A percentile compares a stretch with the other conserved stretches of the same genome.
Evolutionary conservation across 2,113 vertebrate genomes (phyloP).

Genomic region (Lophura nycthemera): DNA sequence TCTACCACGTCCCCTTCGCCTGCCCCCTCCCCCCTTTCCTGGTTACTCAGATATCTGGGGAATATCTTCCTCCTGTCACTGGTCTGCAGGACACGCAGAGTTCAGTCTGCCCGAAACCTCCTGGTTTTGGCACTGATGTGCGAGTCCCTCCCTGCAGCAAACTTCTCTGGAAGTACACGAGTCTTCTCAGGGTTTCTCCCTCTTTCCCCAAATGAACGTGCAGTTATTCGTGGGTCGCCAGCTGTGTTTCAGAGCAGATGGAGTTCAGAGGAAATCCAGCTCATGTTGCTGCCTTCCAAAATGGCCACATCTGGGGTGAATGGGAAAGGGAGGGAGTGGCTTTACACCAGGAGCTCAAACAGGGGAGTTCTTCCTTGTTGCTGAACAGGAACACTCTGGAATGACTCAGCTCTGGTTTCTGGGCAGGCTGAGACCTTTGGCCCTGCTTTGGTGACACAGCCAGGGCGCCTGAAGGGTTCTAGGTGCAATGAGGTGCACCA

Average conservation of each 20-base stretch:
- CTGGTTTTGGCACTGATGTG: background rate
- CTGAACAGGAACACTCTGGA: background rate
- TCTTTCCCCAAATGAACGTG: background rate
- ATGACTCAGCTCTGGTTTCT: background rate
- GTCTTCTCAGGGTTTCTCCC: background rate
- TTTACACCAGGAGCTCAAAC: background rate
- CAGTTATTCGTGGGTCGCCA: background rate
- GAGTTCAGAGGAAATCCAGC: background rate
- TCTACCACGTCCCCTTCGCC: background rate
- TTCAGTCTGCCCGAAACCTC: background rate
- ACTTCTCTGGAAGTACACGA: background rate
- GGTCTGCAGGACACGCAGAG: background rate
- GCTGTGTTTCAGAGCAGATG: background rate
- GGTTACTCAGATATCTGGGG: background rate
- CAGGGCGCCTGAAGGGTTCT: background rate
- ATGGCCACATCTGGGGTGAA: background rate
- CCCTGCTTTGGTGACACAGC: background rate
- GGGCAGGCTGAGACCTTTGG: slow-evolving; percentile 23
- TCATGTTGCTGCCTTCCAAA: background rate
- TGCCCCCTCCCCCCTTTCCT: background rate
- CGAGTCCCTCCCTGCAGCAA: background rate
- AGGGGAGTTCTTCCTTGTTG: background rate
- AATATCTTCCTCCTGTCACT: background rate
- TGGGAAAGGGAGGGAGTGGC: background rate
- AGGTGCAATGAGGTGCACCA: background rate